Evolutionary conservation across 92 coral and sea anemone genomes (phyloP).

Genomic region (Porites lobata): DNA sequence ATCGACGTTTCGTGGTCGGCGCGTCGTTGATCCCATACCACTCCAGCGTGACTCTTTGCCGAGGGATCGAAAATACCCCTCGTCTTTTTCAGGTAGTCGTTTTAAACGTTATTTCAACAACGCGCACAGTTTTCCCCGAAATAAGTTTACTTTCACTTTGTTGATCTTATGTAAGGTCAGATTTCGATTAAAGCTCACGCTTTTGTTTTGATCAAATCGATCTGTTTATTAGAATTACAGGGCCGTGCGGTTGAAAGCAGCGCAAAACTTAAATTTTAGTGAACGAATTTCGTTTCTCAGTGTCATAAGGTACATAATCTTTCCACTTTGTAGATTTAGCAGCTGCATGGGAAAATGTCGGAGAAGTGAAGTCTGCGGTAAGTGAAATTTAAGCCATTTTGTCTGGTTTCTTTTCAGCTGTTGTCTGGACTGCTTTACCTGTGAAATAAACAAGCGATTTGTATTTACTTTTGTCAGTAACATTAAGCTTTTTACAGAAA

Average conservation of each 20-base stretch:
- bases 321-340: constrained; percentile 74
- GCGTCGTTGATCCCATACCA: constrained; percentile 83
- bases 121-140: not conserved
- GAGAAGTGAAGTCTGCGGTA: constrained; percentile 92
- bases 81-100: constrained; percentile 76
- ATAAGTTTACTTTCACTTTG: constrained; percentile 12
- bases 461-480: not conserved
- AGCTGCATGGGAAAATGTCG: constrained; percentile 98
- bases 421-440: constrained; percentile 9
- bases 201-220: constrained; percentile 36
- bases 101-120: not conserved
- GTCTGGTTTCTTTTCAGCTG: constrained; percentile 12
- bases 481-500: not conserved
- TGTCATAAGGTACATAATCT: not conserved
- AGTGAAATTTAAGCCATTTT: constrained; percentile 43
- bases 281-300: no score
- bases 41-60: constrained; percentile 77
- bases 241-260: not conserved
- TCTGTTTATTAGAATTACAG: constrained; percentile 21
- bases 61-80: constrained; percentile 66
- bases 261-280: no score
- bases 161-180: not conserved
- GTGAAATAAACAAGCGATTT: not conserved
- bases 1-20: constrained; percentile 85
- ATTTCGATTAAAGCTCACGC: not conserved